Base-by-base conservation (phyloP, 1,140 invertebrate species). In the Sweltsa coloradensis region DNA sequence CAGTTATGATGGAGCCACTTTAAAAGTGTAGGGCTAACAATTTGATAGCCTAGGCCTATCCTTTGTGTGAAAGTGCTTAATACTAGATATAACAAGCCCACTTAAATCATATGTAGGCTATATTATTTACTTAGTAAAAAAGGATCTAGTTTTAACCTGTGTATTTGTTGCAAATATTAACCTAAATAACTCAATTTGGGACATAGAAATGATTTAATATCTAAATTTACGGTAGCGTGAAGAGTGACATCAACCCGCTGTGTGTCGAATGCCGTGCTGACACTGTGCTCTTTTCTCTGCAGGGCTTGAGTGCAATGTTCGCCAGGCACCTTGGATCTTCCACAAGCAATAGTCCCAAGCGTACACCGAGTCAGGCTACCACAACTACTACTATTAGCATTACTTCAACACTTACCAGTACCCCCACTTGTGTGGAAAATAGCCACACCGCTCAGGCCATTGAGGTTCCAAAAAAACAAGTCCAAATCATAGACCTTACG, bases 311-410 rank as follows among this genome's bases (percentile, higher is more conserved):
- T 48, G 50, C 47, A 53, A 53, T 47, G 49, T 45, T 47, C 34
- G 48, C 47, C 49, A 49, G 46, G 45, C 46, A 50, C 34, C 47
- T 27, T 45, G 49, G 51, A 51, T 56, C 56, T 59, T 57, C 55
- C 56, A 51, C 29, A 47, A 59, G 57, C 54, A 57, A 58, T 57
- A 60, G 52, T 54, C 53, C 51, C 49, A 34, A n/a, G 27, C 31
- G 36, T 53, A 50, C 51, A 50, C 52, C 52, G 51, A 50, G 39
- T 54, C 42, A 50, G 36, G 21, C 24, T 36, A 50, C 21, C 44
- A 55, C 23, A 24, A 25, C 22, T 50, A 39, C 29, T 25, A 22
- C 50, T 44, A 37, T 49, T 22, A 18, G 25, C 45, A 41, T 18
- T 37, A 37, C n/a, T 37, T 18, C 34, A 18, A 7, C 34, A 18